Base-by-base conservation (phyloP, 2,797 vertebrate species). In the Loris lydekkerianus region DNA sequence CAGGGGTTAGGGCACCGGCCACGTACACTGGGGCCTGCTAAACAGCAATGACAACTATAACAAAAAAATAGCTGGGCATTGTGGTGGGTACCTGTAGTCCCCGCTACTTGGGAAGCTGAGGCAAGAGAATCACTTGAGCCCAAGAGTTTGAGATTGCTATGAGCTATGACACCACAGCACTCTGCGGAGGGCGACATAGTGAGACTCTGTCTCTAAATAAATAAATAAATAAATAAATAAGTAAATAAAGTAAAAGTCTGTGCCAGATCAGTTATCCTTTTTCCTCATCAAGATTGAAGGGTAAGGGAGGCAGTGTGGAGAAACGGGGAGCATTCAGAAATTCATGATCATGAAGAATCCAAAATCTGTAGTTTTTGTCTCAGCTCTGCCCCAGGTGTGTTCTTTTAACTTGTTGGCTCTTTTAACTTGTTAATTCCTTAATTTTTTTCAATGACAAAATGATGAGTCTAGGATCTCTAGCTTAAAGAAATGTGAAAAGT, bases 401-500 rank as follows among this genome's bases (percentile, higher is more conserved):
- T 87, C n/a, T 85, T 92, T 75, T 91, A 72, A 86, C 4, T 56
- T 91, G 23, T 82, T 94, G 40, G 40, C 40, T 87, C n/a, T 85
- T 92, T 75, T 91, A 72, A 86, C 4, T 46, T 91, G 43, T 78
- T 94, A 29, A 80, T 58, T 75, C 80, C 40, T 72, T 89, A 31
- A 13, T 63, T 46, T 90, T 95, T 92, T 93, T 53, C 73, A 67
- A 53, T 27, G 60, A 37, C 81, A 77, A 94, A 87, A 69, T 91
- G 60, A 76, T 75, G 56, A 77, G 53, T 34, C 11, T 82, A 78
- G 11, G 49, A 89, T 10, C 40, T 34, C 27, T 13, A 56, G 17
- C 86, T 60, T 96, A 87, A 96, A 87, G 60, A 53, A 90, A 65
- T 86, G 56, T 90, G 63, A 63, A 70, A 88, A 84, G 29, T 34